These are phyloP conservation scores for Eledona agricola DNA, from an alignment of 2,888 invertebrate genomes.

Conservation along the genomic window DNA sequence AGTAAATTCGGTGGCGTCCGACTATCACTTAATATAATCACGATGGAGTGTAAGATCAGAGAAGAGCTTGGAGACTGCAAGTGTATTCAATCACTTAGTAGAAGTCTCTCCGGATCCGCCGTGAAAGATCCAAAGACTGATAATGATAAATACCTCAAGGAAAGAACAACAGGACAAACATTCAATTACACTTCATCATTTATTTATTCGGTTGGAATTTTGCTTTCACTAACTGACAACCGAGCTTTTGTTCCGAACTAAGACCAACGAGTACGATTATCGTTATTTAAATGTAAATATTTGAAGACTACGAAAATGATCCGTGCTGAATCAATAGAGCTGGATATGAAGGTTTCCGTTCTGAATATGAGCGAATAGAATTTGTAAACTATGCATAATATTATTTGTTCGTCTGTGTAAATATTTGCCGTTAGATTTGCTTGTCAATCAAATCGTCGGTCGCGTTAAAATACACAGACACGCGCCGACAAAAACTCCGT, in stretches of 20 bases:
- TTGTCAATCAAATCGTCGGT: too few species aligned
- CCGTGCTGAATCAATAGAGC: slow-evolving; percentile 10
- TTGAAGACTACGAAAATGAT: slow-evolving; percentile 9
- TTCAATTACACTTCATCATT: slow-evolving; percentile 34
- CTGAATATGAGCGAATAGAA: slow-evolving; percentile 3
- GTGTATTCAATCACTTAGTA: slow-evolving; percentile 46
- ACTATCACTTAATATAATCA: slow-evolving; percentile 40
- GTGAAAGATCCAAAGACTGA: slow-evolving; percentile 45
- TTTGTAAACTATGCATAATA: slow-evolving; percentile 5
- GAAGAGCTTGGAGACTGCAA: slow-evolving; percentile 34
- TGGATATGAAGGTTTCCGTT: slow-evolving; percentile 8
- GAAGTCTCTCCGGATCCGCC: slow-evolving; percentile 39
- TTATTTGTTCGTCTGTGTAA: background rate
- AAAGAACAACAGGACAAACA: slow-evolving; percentile 36
- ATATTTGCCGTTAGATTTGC: too few species aligned
- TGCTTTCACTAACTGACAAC: background rate
- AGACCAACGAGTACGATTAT: background rate
- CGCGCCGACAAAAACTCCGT: background rate
- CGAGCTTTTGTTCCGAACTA: background rate
- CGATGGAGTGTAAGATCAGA: slow-evolving; percentile 35
- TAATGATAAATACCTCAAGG: slow-evolving; percentile 46
- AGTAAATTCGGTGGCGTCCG: slow-evolving; percentile 20
- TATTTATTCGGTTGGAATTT: slow-evolving; percentile 14
- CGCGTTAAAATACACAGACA: background rate
- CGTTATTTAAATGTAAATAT: slow-evolving; percentile 8